A percentile compares a stretch with the other conserved stretches of the same genome.
These are phyloP conservation scores for Papilio gigon DNA, from an alignment of 2,888 invertebrate species.

Conservation along the genomic window DNA sequence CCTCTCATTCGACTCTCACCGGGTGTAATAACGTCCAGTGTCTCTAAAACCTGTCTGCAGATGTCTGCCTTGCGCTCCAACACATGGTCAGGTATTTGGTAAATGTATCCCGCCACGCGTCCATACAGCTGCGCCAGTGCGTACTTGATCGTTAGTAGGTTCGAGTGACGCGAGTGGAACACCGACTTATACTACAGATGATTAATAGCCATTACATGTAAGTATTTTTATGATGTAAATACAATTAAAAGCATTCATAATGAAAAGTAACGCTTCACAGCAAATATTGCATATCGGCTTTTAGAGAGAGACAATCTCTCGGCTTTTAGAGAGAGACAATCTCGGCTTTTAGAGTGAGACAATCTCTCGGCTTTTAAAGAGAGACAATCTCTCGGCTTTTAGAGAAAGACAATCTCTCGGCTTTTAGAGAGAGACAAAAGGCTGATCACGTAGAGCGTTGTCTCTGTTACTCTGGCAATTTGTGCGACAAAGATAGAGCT, in stretches of 20 bases:
- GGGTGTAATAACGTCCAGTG: conserved; percentile 88
- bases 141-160: conserved; percentile 85
- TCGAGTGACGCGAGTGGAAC: conserved; percentile 89
- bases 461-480: not conserved
- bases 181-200: conserved; percentile 83
- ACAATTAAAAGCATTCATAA: not conserved
- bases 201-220: not conserved
- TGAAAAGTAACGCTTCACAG: no score
- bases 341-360: not conserved
- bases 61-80: conserved; percentile 89
- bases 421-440: not conserved
- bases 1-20: conserved; percentile 90
- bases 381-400: no score
- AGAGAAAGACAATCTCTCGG: not conserved
- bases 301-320: not conserved
- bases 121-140: conserved; percentile 90
- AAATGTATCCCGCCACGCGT: conserved; percentile 87
- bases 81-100: conserved; percentile 87
- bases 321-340: not conserved
- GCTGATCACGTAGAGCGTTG: not conserved
- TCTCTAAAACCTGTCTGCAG: conserved; percentile 85
- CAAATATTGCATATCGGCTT: not conserved
- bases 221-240: not conserved
- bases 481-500: not conserved
- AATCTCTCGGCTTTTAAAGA: not conserved